Conservation (phyloP, 2,888 invertebrate species). For the Cephus pulcher region DNA sequence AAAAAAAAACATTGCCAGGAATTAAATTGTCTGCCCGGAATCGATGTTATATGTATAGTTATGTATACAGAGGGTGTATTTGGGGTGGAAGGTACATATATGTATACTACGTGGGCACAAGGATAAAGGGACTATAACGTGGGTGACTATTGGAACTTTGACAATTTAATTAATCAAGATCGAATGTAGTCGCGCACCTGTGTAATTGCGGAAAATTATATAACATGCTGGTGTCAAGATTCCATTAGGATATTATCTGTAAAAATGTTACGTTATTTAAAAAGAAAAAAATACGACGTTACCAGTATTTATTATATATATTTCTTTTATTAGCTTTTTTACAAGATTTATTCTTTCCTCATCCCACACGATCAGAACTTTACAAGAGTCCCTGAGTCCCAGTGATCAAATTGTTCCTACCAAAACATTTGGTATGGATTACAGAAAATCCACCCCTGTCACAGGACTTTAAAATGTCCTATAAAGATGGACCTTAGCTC, state of each 20-base stretch:
- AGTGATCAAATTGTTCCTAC: background rate
- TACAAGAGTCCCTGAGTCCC: background rate
- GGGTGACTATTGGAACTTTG: background rate
- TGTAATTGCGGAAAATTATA: background rate
- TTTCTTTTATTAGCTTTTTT: background rate
- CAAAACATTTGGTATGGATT: background rate
- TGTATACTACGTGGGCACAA: background rate
- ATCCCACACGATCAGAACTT: background rate
- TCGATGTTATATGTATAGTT: too few relatives aligned
- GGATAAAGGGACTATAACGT: background rate
- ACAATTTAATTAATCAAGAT: background rate
- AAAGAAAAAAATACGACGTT: background rate
- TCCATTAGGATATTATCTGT: background rate
- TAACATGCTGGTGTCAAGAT: background rate
- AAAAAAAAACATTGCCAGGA: background rate
- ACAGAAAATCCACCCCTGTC: background rate
- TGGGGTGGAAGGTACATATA: background rate
- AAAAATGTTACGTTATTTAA: background rate
- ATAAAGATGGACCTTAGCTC: background rate
- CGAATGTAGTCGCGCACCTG: background rate
- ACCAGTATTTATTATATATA: too few relatives aligned
- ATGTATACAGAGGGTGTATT: background rate
- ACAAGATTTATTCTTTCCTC: background rate
- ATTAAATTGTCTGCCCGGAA: too few relatives aligned
- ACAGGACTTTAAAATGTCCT: background rate